Base-by-base conservation (phyloP, 2,797 vertebrate genomes). In the Crenuchus spilurus region DNA sequence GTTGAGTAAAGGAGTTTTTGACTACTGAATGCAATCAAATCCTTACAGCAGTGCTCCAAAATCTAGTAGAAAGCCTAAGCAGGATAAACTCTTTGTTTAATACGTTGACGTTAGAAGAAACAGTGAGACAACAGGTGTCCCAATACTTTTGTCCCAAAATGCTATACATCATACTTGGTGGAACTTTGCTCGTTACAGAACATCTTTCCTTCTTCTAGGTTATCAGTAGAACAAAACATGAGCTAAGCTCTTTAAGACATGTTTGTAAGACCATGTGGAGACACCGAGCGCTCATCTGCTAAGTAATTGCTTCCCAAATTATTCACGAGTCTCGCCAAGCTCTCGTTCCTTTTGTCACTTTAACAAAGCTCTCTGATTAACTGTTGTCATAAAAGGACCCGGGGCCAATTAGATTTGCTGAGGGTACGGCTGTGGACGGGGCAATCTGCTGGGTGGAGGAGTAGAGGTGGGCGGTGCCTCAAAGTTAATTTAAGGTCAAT, bases 321-420 rank as follows among this genome's bases (percentile, higher is more conserved):
- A 78, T 84, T 81, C 82, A 77, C 83, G 84, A 87, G 86, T 81
- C 73, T 41, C 54, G 75, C 87, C 82, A 85, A 82, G 83, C 86
- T 81, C 79, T 80, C 88, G 84, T 83, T 80, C 42, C 86, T 85
- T 85, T 78, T 88, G 85, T 87, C 88, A 86, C 84, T 87, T 82
- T 86, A 86, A 90, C 87, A 90, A 90, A 89, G 83, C 84, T 54
- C 67, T 78, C 83, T 90, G 88, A 92, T 91, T 88, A 91, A 89
- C 84, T 87, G 87, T 87, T 88, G 87, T 89, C 88, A 88, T 88
- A 86, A 89, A 87, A 69, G 81, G 75, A 86, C 86, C 76, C 80
- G 49, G 77, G 73, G 86, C 85, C 89, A 89, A 91, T 91, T 89
- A 87, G 81, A 88, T 88, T 84, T 78, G 74, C 64, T 61, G 77